phyloP scores from a whole-genome alignment of 2,797 vertebrate species.

The Macrochelys suwanniensis region DNA sequence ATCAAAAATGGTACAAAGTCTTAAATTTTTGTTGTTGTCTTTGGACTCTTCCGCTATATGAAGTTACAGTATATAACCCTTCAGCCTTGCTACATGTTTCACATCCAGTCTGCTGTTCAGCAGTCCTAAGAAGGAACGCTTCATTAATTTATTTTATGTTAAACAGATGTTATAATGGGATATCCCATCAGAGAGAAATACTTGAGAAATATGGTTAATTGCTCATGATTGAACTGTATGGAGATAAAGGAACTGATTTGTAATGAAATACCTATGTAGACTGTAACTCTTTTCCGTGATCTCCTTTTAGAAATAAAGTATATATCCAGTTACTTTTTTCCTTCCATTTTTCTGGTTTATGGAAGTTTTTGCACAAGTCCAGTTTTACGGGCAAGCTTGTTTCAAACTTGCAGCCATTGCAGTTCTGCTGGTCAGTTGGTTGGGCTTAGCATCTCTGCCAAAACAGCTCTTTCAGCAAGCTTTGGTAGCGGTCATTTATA shows the following conservation, averaged over 20 bases:
- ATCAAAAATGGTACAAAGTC: not conserved
- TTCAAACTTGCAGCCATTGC: not conserved
- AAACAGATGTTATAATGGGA: not conserved
- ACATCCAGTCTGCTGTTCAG: not conserved
- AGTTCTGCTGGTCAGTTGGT: not conserved
- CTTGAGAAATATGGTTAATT: not conserved
- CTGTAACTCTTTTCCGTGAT: not conserved
- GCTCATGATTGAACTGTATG: not conserved
- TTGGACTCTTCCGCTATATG: not conserved
- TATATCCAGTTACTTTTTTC: not conserved
- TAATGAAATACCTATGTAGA: not conserved
- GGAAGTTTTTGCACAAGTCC: not conserved
- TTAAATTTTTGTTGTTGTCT: not conserved
- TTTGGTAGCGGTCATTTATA: not conserved
- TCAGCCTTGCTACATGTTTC: not conserved
- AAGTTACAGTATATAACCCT: not conserved
- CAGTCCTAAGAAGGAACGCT: not conserved
- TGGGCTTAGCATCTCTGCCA: not conserved
- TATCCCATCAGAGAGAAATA: not conserved
- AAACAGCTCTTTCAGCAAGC: not conserved
- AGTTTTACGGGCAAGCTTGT: not conserved
- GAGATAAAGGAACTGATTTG: not conserved
- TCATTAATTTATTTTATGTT: not conserved
- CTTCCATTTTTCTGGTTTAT: not conserved
- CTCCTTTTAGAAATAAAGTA: not conserved